A percentile compares a stretch with the other conserved stretches of the same genome.
These are phyloP conservation scores for Aepyceros melampus DNA, from an alignment of 2,113 vertebrate genomes.

Conservation along the genomic window DNA sequence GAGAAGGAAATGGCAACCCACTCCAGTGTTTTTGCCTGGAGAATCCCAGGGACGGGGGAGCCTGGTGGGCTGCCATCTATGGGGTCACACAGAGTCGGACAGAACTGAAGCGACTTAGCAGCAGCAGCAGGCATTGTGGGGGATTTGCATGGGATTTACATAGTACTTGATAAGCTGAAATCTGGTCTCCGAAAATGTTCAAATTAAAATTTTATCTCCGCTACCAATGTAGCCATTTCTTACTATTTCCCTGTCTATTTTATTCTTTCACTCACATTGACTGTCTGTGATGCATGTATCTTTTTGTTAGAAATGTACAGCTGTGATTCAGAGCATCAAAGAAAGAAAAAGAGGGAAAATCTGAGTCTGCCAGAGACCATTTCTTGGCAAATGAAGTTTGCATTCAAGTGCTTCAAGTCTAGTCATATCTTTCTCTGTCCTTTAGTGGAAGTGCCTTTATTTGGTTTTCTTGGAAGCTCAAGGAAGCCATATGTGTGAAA, in stretches of 20 bases:
- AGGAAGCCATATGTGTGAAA: not conserved
- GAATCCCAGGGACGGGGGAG: not conserved
- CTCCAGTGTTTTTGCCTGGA: not conserved
- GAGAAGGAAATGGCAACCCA: not conserved
- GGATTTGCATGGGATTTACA: constrained; percentile 44
- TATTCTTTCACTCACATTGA: not conserved
- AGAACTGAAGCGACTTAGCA: not conserved
- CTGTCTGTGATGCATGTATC: not conserved
- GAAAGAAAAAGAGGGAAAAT: not conserved
- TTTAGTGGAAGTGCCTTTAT: not conserved
- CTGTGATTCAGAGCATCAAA: not conserved
- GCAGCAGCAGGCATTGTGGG: not conserved
- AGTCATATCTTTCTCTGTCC: not conserved
- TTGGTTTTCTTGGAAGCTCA: not conserved
- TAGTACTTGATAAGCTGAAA: constrained; percentile 34
- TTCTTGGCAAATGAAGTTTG: not conserved
- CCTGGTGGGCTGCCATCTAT: not conserved
- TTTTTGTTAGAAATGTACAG: constrained; percentile 1
- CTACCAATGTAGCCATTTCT: not conserved
- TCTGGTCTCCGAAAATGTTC: constrained; percentile 34
- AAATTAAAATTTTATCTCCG: constrained; percentile 29
- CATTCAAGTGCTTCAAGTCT: not conserved
- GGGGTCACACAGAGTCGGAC: not conserved
- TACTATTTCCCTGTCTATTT: not conserved
- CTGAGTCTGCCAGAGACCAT: not conserved